Percentiles rank a stretch among this genome's conserved stretches.
Evolutionary conservation across 2,797 vertebrate genomes (phyloP).

Genomic region (Artibeus lituratus): DNA sequence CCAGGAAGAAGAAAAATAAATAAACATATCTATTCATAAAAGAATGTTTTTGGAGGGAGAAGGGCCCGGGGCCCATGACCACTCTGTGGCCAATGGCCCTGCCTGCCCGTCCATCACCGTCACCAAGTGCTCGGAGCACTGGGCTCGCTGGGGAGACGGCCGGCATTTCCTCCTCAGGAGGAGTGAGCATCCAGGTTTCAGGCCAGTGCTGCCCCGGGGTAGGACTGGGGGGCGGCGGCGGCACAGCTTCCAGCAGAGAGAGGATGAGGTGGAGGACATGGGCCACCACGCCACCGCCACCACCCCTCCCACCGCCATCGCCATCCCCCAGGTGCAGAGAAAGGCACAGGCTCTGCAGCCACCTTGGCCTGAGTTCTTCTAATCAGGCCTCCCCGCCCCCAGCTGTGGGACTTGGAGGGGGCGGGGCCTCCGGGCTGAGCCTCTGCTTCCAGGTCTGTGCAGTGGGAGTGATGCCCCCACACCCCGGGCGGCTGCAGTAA

Average conservation of each 20-base stretch:
- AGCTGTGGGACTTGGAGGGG: neutral
- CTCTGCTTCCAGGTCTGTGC: neutral
- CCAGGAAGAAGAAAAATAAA: neutral
- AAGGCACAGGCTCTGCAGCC: accelerated
- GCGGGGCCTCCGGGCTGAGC: neutral
- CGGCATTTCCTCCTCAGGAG: neutral
- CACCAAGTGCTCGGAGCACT: neutral
- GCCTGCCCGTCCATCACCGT: accelerated
- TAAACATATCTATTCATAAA: neutral
- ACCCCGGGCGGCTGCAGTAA: accelerated
- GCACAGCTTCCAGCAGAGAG: neutral
- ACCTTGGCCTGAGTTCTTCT: neutral
- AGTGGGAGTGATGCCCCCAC: too few species aligned
- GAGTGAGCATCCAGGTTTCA: neutral
- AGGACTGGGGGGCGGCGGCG: too few species aligned
- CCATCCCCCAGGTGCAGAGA: accelerated
- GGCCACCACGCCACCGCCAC: too few species aligned
- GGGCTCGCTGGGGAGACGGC: neutral
- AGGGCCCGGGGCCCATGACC: accelerated
- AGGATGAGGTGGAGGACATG: accelerated
- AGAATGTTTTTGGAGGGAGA: neutral
- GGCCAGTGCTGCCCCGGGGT: neutral
- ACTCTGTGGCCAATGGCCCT: accelerated
- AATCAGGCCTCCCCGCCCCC: neutral
- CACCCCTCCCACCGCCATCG: neutral